phyloP scores from a whole-genome alignment of 2,113 vertebrate species.

The Eolophus roseicapilla region DNA sequence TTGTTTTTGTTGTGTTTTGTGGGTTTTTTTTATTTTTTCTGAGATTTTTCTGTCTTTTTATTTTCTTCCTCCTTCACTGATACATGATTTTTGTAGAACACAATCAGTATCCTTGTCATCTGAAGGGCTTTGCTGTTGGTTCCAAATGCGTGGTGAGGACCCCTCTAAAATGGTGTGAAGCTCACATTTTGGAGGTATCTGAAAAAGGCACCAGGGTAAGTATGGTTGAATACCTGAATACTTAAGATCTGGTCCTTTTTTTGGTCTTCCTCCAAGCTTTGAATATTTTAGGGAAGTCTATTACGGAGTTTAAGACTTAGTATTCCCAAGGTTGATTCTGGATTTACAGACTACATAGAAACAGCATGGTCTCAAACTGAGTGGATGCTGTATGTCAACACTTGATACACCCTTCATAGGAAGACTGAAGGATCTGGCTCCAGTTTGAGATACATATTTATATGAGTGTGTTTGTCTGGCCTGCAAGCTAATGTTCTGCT shows the following conservation, averaged over 20 bases:
- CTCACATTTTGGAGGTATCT: slow-evolving; percentile 75
- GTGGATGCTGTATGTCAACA: neutral
- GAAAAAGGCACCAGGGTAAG: slow-evolving; percentile 77
- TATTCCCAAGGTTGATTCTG: neutral
- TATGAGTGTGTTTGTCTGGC: neutral
- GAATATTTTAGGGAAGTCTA: neutral
- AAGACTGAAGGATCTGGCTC: neutral
- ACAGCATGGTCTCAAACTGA: neutral
- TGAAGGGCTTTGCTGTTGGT: slow-evolving; percentile 71
- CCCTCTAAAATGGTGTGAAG: slow-evolving; percentile 73
- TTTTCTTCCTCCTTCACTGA: neutral
- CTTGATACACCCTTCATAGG: neutral
- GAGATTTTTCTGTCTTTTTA: neutral
- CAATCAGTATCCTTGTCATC: slow-evolving; percentile 20
- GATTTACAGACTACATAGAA: neutral
- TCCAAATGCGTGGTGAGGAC: slow-evolving; percentile 79
- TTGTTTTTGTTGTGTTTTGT: neutral
- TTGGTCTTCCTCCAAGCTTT: neutral
- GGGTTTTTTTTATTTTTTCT: no score
- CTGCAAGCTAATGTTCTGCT: neutral
- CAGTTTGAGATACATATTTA: neutral
- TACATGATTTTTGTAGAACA: slow-evolving; percentile 25
- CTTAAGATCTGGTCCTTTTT: neutral
- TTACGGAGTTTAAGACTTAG: neutral
- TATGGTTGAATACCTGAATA: neutral